Base-by-base conservation (phyloP, 2,888 invertebrate species). In the Callinectes sapidus region DNA sequence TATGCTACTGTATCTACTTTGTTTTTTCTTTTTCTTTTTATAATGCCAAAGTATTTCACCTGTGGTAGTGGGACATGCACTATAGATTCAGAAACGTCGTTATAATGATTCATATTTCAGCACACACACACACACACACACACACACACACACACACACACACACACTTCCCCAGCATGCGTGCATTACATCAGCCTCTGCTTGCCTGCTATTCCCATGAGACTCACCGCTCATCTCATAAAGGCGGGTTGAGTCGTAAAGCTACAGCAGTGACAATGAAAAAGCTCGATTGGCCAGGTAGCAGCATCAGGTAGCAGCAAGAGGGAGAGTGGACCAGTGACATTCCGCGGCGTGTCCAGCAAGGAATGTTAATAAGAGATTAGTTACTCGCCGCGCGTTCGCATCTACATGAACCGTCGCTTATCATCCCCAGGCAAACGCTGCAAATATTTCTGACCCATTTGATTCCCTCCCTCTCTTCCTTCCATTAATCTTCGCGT, bases 111-210 rank as follows among this genome's bases (percentile, higher is more conserved):
- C n/a, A n/a, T n/a, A n/a, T n/a, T n/a, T n/a, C n/a, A n/a, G n/a
- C n/a, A n/a, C 48, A 87, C 87, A 87, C 87, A 42, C 87, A 87
- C 87, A 87, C 87, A 87, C 87, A 87, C 48, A 87, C 48, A 48
- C 87, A 87, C 48, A 87, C 48, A 48, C 87, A 87, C 87, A 87
- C 48, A 87, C 48, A 87, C 87, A 35, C 81, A 81, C 81, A n/a
- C 87, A 48, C 87, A 8, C 48, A 54, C 39, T 42, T 86, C 23
- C 86, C 39, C 39, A 3, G n/a, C 86, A 2, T 18, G 13, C 18
- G 39, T 42, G 39, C 42, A 86, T 42, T 86, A n/a, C 42, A 23
- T 86, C 39, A 23, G 42, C 42, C 42, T 0, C 86, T 86, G 39
- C 42, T 42, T 42, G n/a, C 23, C 71, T 23, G 71, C 28, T 28